These are phyloP conservation scores for Drosophila sproati DNA, from an alignment of 1,140 invertebrate species.

Conservation along the genomic window DNA sequence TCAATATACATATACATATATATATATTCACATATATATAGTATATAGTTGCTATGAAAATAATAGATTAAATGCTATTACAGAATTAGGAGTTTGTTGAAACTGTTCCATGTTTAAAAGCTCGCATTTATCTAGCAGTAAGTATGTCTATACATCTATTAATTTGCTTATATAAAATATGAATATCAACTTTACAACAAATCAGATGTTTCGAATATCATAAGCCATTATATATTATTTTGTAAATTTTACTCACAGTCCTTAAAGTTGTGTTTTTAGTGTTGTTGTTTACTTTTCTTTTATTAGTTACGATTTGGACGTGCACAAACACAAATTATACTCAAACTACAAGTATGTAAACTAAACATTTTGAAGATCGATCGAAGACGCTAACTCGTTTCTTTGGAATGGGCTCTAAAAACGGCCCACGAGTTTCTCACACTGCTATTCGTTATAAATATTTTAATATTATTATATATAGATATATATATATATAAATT, in stretches of 20 bases:
- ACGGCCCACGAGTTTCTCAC: conserved; percentile 36
- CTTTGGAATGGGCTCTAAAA: conserved; percentile 40
- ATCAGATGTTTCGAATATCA: conserved; percentile 43
- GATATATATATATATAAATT: neutral
- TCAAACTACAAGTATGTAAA: conserved; percentile 30
- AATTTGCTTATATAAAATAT: conserved; percentile 21
- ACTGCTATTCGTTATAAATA: conserved; percentile 1
- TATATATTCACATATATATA: neutral
- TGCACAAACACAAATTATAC: conserved; percentile 52
- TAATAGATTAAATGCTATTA: conserved; percentile 49
- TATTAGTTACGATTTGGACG: conserved; percentile 42
- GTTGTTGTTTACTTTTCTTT: conserved; percentile 25
- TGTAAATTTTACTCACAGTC: conserved; percentile 60
- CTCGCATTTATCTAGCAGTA: conserved; percentile 34
- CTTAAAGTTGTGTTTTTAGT: conserved; percentile 15
- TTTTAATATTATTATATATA: neutral
- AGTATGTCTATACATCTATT: conserved; percentile 16
- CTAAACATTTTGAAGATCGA: conserved; percentile 50
- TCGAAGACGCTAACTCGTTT: conserved; percentile 31
- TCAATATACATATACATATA: conserved; percentile 17
- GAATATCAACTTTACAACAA: conserved; percentile 44
- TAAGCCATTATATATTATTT: conserved; percentile 27
- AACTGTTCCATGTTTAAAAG: conserved; percentile 41
- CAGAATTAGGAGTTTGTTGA: conserved; percentile 26
- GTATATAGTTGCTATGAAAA: conserved; percentile 23